Base-by-base conservation (phyloP, 2,797 vertebrate species). In the Chaunax sp. region DNA sequence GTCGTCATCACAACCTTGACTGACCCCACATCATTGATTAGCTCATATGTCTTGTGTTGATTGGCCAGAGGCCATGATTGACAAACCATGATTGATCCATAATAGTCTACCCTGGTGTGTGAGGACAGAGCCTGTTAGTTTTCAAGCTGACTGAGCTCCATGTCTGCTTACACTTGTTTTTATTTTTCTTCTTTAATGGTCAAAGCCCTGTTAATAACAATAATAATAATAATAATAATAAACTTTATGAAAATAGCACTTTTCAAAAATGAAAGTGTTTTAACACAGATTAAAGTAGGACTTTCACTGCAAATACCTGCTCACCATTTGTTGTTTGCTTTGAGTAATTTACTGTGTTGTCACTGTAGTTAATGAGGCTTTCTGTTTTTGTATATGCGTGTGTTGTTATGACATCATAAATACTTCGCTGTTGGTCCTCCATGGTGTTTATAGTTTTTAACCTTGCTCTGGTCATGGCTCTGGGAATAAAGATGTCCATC, bases 41-140 rank as follows among this genome's bases (percentile, higher is more conserved):
- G 66, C 63, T 69, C 52, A 37, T 15, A 8, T 63, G 78, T 85
- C 86, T 80, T 54, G n/a, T 83, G 83, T 64, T 35, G 52, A 81
- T 80, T 81, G 82, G 86, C 87, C 82, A 19, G 41, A 56, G 80
- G 86, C 83, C 73, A 71, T 69, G 71, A 89, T 80, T 86, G 85
- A 77, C 85, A 80, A 23, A 25, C 33, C 54, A 28, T 51, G 64
- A 91, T 91, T 43, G 86, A 92, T 86, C 81, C 18, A 3, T 56
- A 37, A 55, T 10, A 25, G 77, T 75, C 76, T 63, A 73, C 62
- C 52, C 49, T 50, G 64, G 10, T 66, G 77, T 8, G 40, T 28
- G 45, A 51, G 56, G 49, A 9, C 58, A 68, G 35, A 49, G 51
- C 35, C 46, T 49, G 67, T 56, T 22, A 12, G 49, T 46, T 74